Evolutionary conservation across 2,113 vertebrate genomes (phyloP).

Genomic region (Psittacus erithacus): DNA sequence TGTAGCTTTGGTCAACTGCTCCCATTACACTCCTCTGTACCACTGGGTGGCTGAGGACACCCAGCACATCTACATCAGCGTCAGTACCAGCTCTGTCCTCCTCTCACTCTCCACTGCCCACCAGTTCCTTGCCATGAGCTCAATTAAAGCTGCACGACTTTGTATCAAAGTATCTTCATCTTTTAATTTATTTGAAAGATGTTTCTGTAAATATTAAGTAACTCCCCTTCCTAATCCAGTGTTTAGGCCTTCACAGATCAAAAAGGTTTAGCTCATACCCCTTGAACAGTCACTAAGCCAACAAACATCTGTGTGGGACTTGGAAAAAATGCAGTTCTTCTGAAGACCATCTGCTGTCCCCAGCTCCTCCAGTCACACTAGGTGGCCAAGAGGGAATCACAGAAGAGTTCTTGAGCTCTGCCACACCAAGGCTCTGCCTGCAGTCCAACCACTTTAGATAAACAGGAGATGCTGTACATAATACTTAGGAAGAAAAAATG

Average conservation of each 20-base stretch:
- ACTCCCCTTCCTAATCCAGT: neutral
- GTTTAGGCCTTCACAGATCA: neutral
- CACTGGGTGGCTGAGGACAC: neutral
- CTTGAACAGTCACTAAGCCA: neutral
- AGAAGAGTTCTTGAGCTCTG: neutral
- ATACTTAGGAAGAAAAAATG: neutral
- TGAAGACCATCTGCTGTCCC: neutral
- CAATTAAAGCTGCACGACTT: neutral
- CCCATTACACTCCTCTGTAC: accelerated
- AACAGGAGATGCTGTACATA: neutral
- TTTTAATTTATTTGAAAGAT: neutral
- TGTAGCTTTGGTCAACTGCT: neutral
- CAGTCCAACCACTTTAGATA: neutral
- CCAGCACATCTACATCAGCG: neutral
- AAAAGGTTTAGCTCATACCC: neutral
- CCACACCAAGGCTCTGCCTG: neutral
- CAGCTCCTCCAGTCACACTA: neutral
- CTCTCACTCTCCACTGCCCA: neutral
- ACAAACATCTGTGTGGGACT: neutral
- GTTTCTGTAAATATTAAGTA: neutral
- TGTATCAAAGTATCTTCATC: neutral
- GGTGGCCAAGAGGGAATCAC: neutral
- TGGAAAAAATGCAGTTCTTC: neutral
- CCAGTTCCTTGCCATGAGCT: neutral
- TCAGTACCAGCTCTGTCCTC: neutral